Evolutionary conservation across 2,113 vertebrate species (phyloP).

Genomic region (Myotis davidii): DNA sequence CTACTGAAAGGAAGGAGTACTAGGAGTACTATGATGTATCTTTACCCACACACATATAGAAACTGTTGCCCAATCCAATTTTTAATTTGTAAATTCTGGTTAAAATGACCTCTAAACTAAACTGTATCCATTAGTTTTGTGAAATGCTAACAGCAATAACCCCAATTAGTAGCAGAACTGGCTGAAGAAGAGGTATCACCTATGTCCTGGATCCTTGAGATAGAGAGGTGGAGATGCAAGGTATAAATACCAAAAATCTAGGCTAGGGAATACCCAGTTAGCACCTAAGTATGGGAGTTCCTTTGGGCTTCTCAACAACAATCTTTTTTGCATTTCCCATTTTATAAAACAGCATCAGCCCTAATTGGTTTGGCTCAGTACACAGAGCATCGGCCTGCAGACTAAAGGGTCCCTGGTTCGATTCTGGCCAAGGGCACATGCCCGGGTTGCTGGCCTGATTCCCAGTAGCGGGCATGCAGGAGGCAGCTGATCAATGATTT

Average conservation of each 20-base stretch:
- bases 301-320: neutral
- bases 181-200: neutral
- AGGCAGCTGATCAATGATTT: too few relatives aligned
- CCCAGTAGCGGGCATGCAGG: too few relatives aligned
- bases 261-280: neutral
- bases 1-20: neutral
- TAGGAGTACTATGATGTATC: neutral
- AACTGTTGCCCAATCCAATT: neutral
- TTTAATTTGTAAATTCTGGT: neutral
- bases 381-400: too few relatives aligned
- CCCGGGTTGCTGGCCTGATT: too few relatives aligned
- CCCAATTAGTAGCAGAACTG: neutral
- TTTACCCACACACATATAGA: neutral
- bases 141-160: constrained; percentile 10
- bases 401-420: too few relatives aligned
- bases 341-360: neutral
- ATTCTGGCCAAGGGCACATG: too few relatives aligned
- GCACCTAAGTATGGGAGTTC: neutral
- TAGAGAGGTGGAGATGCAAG: neutral
- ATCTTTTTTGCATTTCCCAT: neutral
- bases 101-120: constrained; percentile 16
- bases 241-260: neutral
- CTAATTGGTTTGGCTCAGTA: too few relatives aligned
- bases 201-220: neutral
- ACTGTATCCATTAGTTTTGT: neutral